Base-by-base conservation (phyloP, 2,888 invertebrate genomes). In the Cerastoderma edule region DNA sequence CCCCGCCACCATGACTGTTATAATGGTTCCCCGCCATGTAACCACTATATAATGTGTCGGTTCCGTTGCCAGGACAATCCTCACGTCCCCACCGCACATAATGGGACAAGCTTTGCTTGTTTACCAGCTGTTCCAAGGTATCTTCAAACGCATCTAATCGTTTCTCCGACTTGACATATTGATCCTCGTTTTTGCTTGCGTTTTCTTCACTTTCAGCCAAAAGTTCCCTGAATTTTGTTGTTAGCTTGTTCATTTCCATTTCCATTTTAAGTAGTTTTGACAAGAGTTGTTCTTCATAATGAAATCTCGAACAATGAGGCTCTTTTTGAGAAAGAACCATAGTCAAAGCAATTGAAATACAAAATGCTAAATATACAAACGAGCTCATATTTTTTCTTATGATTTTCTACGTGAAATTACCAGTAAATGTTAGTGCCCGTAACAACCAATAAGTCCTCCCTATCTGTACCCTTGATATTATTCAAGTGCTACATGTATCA, bases 1-100 rank as follows among this genome's bases (percentile, higher is more conserved):
- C 6, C 1, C 72, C 72, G 6, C 72, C 66, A 2, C 72, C 72
- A 39, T 48, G 32, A 4, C 67, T 1, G 39, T 60, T 27, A 22
- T 27, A 60, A 39, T 60, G 22, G n/a, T 60, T 60, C 27, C 60
- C 60, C 4, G 60, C 60, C 60, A 60, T 60, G 13, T 39, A 39
- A 33, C 60, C 60, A 8, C 39, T 60, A 22, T 60, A 60, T 33
- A 60, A 10, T 27, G 39, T 39, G 4, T 35, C 39, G 0, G 60
- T 60, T n/a, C 39, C 60, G 27, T 60, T 60, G 13, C 60, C 60
- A 60, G 60, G 60, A 24, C 60, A 60, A 60, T 60, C 60, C 1
- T 39, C 39, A 24, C 39, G 39, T 3, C 60, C 60, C 60, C 60
- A 60, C 39, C 60, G 35, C 13, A 39, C 39, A n/a, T 60, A 60